Conservation (phyloP, 2,113 vertebrate species). For the Crotalus helleri region DNA sequence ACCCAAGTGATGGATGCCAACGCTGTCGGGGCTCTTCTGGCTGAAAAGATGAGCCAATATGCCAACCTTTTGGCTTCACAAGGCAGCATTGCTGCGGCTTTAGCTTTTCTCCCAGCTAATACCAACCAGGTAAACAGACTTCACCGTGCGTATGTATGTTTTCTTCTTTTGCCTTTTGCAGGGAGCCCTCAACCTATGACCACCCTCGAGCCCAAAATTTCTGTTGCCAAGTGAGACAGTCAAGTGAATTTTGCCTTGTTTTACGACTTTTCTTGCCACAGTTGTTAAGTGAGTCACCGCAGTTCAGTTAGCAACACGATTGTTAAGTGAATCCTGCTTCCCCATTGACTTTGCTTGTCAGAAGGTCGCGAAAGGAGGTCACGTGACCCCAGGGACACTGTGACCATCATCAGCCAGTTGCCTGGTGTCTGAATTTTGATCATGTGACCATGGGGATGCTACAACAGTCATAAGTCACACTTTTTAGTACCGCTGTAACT, state of each 20-base stretch:
- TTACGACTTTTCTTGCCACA: neutral
- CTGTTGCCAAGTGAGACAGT: neutral
- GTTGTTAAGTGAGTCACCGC: neutral
- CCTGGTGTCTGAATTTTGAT: neutral
- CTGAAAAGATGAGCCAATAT: slow-evolving; percentile 92
- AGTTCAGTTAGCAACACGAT: neutral
- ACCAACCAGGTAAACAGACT: slow-evolving; percentile 76
- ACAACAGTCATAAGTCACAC: neutral
- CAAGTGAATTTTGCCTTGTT: neutral
- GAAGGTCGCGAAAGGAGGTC: neutral
- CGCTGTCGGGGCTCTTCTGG: slow-evolving; percentile 78
- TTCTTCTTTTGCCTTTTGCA: neutral
- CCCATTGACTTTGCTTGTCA: neutral
- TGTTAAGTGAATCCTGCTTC: neutral
- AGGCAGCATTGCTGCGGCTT: slow-evolving; percentile 87
- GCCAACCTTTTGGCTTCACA: slow-evolving; percentile 89
- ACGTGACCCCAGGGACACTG: neutral
- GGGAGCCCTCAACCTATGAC: neutral
- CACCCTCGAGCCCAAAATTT: neutral
- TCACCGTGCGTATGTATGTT: rapidly evolving
- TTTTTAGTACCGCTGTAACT: neutral
- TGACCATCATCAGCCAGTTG: neutral
- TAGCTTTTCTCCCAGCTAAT: slow-evolving; percentile 86
- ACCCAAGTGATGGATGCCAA: slow-evolving; percentile 70
- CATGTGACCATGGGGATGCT: neutral